A percentile compares a stretch with the other conserved stretches of the same genome.
Conservation (phyloP, 2,888 invertebrate species). For the Leucozona laternaria region DNA sequence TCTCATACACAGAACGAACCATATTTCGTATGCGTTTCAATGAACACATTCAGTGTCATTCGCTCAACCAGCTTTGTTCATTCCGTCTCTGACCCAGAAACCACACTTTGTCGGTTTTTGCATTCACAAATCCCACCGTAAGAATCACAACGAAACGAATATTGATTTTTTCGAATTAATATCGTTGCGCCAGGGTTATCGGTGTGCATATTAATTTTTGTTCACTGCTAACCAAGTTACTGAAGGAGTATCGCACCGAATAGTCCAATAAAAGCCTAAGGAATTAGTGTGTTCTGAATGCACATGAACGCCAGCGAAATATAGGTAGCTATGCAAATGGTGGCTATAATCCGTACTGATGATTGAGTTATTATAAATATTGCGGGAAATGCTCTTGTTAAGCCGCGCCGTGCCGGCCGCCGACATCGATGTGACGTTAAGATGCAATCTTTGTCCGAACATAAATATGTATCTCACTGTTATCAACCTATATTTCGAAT, state of each 20-base stretch:
- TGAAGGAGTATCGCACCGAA: background rate
- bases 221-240: slow-evolving; percentile 35
- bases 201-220: slow-evolving; percentile 59
- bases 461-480: slow-evolving; percentile 29
- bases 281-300: slow-evolving; percentile 33
- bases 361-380: slow-evolving; percentile 8
- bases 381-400: background rate
- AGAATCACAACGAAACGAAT: slow-evolving; percentile 35
- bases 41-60: slow-evolving; percentile 43
- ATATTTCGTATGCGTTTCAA: slow-evolving; percentile 42
- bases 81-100: slow-evolving; percentile 60
- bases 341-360: slow-evolving; percentile 1
- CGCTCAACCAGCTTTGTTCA: slow-evolving; percentile 15
- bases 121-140: slow-evolving; percentile 28
- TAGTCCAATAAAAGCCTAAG: slow-evolving; percentile 21
- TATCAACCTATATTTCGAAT: slow-evolving; percentile 47
- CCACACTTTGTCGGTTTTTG: slow-evolving; percentile 36
- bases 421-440: background rate
- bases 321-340: slow-evolving; percentile 1
- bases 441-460: slow-evolving; percentile 4
- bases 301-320: slow-evolving; percentile 25
- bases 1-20: slow-evolving; percentile 10
- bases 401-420: too few relatives aligned
- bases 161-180: slow-evolving; percentile 67
- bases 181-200: slow-evolving; percentile 59